phyloP scores from a whole-genome alignment of 1,140 invertebrate genomes.

The Calycopis cecrops region DNA sequence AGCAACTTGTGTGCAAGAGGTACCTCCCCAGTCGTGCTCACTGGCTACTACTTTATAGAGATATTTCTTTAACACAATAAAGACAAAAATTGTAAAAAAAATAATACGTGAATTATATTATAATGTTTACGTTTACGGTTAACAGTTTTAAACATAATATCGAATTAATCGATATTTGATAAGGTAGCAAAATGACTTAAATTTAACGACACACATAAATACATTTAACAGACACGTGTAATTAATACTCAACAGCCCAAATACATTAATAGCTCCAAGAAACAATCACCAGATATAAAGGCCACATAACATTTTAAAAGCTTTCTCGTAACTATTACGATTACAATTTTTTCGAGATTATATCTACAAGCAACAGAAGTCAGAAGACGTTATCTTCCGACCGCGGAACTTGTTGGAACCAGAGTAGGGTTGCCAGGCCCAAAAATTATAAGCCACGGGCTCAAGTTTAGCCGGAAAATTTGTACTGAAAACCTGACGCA shows the following conservation, averaged over 20 bases:
- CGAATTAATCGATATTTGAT: not conserved
- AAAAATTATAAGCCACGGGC: too few relatives aligned
- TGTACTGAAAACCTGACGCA: too few relatives aligned
- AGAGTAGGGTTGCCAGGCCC: too few relatives aligned
- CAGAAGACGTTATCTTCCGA: slow-evolving; percentile 33
- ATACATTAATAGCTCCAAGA: slow-evolving; percentile 4
- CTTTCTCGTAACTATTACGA: slow-evolving; percentile 16
- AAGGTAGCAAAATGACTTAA: slow-evolving; percentile 6
- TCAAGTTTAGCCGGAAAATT: too few relatives aligned
- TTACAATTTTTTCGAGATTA: slow-evolving; percentile 17
- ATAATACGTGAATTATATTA: too few relatives aligned
- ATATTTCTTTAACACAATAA: too few relatives aligned
- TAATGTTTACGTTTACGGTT: too few relatives aligned
- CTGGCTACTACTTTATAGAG: too few relatives aligned
- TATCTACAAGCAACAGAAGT: slow-evolving; percentile 20
- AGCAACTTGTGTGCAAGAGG: too few relatives aligned
- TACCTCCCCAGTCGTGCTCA: too few relatives aligned
- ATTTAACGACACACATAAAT: slow-evolving; percentile 1
- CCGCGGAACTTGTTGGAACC: slow-evolving; percentile 26
- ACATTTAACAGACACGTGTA: not conserved
- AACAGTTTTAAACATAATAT: not conserved
- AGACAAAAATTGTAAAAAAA: too few relatives aligned
- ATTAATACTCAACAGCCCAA: slow-evolving; percentile 8
- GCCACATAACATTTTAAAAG: slow-evolving; percentile 12
- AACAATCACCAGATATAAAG: not conserved